These are phyloP conservation scores for Hiodon tergisus DNA, from an alignment of 2,113 vertebrate species.

Conservation along the genomic window DNA sequence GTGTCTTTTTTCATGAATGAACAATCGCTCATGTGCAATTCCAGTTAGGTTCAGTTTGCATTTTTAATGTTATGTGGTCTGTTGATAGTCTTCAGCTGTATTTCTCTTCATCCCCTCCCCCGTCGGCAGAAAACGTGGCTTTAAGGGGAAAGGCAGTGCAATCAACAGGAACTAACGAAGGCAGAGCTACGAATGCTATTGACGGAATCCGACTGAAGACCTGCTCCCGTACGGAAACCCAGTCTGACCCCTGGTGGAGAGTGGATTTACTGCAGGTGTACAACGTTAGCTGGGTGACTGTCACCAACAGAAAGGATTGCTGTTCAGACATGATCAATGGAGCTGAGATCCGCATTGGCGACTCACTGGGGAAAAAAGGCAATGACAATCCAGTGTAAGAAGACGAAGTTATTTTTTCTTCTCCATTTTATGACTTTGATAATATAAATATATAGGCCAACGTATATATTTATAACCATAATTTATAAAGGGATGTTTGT, in stretches of 20 bases:
- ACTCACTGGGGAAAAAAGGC: slow-evolving; percentile 25
- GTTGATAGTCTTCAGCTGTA: too few species aligned
- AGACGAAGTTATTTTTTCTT: too few species aligned
- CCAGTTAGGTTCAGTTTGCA: too few species aligned
- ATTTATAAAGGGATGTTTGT: neutral
- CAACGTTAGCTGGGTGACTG: slow-evolving; percentile 3
- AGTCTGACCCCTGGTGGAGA: slow-evolving; percentile 31
- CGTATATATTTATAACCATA: too few species aligned
- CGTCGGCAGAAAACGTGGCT: slow-evolving; percentile 14
- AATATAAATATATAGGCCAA: too few species aligned
- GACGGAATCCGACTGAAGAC: slow-evolving; percentile 12
- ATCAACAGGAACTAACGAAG: neutral
- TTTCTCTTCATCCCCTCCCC: too few species aligned
- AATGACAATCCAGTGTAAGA: slow-evolving; percentile 27
- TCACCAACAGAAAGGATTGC: slow-evolving; percentile 23
- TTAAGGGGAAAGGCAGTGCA: neutral
- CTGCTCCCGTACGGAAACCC: neutral
- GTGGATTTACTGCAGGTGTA: slow-evolving; percentile 24
- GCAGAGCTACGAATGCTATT: neutral
- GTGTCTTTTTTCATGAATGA: too few species aligned
- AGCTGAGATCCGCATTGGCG: slow-evolving; percentile 29
- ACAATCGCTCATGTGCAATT: too few species aligned
- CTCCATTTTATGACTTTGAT: too few species aligned
- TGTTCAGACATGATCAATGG: slow-evolving; percentile 16
- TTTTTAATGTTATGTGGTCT: too few species aligned